These are phyloP conservation scores for Hesperia comma DNA, from an alignment of 2,888 invertebrate species.

Conservation along the genomic window DNA sequence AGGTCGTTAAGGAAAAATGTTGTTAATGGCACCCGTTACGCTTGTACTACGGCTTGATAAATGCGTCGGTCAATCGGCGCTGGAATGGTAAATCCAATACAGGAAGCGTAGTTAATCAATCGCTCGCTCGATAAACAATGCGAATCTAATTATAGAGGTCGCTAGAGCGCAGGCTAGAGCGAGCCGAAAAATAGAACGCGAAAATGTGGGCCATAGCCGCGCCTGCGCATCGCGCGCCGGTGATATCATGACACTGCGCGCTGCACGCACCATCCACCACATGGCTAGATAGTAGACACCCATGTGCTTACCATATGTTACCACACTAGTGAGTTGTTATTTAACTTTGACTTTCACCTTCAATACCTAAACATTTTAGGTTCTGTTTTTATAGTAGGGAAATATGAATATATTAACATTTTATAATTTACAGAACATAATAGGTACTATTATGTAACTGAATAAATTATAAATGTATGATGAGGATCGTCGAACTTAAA, in stretches of 20 bases:
- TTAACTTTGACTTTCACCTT: constrained; percentile 15
- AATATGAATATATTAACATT: not conserved
- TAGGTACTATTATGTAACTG: too few relatives aligned
- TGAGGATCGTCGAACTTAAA: too few relatives aligned
- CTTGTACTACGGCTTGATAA: constrained; percentile 1
- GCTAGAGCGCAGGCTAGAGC: constrained; percentile 63
- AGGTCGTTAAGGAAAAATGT: constrained; percentile 1
- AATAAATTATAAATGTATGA: too few relatives aligned
- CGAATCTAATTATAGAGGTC: constrained; percentile 77
- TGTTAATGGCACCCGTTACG: not conserved
- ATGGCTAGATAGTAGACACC: not conserved
- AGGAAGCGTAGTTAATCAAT: constrained; percentile 68
- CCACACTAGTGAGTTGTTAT: not conserved
- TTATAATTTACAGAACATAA: too few relatives aligned
- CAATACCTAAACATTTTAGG: not conserved
- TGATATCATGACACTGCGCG: constrained; percentile 36
- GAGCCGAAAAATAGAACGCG: constrained; percentile 73
- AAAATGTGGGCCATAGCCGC: constrained; percentile 76
- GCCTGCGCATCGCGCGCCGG: constrained; percentile 57
- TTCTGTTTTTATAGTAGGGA: not conserved
- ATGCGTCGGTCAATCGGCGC: not conserved
- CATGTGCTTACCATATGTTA: not conserved
- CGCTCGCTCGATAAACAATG: constrained; percentile 75
- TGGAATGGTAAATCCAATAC: constrained; percentile 49
- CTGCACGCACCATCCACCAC: not conserved